Evolutionary conservation across 2,888 invertebrate species (phyloP), one percentile per base, ranked within the genome.

Genomic region (Andrena haemorrhoa): DNA sequence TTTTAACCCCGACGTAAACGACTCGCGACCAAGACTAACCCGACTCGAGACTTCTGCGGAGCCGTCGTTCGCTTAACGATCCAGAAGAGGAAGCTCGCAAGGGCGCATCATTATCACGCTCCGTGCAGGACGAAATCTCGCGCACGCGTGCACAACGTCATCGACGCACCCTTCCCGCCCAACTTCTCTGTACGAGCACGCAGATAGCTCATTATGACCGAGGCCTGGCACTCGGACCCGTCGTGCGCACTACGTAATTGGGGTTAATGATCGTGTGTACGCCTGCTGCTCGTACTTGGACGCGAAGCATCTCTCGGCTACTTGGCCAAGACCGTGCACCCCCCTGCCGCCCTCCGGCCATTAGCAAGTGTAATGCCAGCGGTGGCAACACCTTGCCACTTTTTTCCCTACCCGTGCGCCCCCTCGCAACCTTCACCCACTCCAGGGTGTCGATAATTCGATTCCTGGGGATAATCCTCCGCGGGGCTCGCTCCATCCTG

Each of bases 221-320:
- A 7, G 63, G 41, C 58, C 60, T 60, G 68, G 75, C 33, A 71
- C 82, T 82, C 75, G 82, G 75, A 71, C 81, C 75, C 69, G 75
- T 73, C 64, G 75, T 35, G 72, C 72, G 76, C 82, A 33, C 82
- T 29, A 69, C 76, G 82, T 82, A 82, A 82, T 82, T 82, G 82
- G 82, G 82, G 82, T 82, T 82, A 82, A 82, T 82, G 82, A 82
- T 82, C 82, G 72, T 82, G 82, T 82, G 82, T 82, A 82, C 82
- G 51, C 53, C 47, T 41, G 12, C 60, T 64, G 75, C 75, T 61
- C 66, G 61, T 72, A 68, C 80, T 80, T 77, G 82, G 61, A 75
- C 82, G 77, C 72, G 76, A 74, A 81, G 76, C 82, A 71, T 68
- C 72, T 68, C 82, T 82, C 70, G 72, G 58, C 82, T 35, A 70